A percentile compares a stretch with the other conserved stretches of the same genome.
phyloP scores from a whole-genome alignment of 2,113 vertebrate genomes.

The Taxidea taxus region DNA sequence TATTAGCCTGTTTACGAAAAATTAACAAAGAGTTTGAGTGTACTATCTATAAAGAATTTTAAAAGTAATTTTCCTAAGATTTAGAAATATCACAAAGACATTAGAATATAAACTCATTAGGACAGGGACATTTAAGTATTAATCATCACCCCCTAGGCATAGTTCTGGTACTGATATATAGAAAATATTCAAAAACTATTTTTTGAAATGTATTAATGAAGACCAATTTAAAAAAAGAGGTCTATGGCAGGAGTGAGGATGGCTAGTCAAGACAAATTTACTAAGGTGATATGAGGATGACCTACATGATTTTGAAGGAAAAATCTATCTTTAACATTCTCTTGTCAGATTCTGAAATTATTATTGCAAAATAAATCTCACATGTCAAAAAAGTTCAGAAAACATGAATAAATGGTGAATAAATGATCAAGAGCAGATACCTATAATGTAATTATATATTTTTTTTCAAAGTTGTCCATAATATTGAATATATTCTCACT shows the following conservation, averaged over 20 bases:
- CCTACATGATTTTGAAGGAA: not conserved
- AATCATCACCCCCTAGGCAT: not conserved
- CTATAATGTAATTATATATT: not conserved
- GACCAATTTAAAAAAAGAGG: not conserved
- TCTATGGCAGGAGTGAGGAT: not conserved
- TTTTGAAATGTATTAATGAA: not conserved
- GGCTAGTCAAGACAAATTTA: not conserved
- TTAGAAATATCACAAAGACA: not conserved
- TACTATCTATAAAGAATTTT: not conserved
- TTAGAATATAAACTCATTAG: not conserved
- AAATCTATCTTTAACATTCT: not conserved
- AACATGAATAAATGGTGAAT: fast-evolving
- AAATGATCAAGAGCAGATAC: not conserved
- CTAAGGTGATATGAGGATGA: not conserved
- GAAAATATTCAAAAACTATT: not conserved
- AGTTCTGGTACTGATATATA: not conserved
- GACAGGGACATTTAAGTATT: not conserved
- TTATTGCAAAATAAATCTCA: not conserved
- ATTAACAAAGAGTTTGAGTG: not conserved
- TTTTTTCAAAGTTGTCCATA: not conserved
- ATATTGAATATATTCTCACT: not conserved
- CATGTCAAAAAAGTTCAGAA: not conserved
- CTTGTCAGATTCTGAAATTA: not conserved
- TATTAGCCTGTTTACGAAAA: not conserved
- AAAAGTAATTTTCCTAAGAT: not conserved